Conservation (phyloP, 1,140 invertebrate species). For the Stratiolaelaps scimitus region DNA sequence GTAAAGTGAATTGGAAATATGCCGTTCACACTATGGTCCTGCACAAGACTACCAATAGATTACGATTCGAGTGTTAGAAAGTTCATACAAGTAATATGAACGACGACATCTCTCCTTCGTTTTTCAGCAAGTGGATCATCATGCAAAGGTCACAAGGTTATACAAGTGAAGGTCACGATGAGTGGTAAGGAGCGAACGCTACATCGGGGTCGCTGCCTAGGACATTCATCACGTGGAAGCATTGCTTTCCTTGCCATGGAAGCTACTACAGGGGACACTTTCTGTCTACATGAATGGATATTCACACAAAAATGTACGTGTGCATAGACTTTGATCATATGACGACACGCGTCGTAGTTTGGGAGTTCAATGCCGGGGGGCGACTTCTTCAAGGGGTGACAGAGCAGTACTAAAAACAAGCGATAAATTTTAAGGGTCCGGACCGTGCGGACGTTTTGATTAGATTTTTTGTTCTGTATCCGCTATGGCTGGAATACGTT, state of each 20-base stretch:
- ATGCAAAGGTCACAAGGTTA: constrained; percentile 30
- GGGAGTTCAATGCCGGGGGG: constrained; percentile 45
- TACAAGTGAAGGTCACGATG: constrained; percentile 29
- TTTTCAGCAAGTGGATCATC: constrained; percentile 23
- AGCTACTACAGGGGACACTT: constrained; percentile 51
- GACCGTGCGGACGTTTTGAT: constrained; percentile 39
- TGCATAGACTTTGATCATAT: constrained; percentile 36
- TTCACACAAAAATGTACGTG: constrained; percentile 43
- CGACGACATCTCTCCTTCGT: no score
- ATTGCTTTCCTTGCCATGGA: constrained; percentile 58
- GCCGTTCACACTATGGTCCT: no score
- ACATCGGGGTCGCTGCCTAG: constrained; percentile 38
- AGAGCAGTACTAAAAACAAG: no score
- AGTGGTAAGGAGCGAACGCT: constrained; percentile 30
- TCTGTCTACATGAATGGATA: constrained; percentile 58
- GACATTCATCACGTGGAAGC: constrained; percentile 53
- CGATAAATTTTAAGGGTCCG: no score
- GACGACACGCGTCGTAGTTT: constrained; percentile 42
- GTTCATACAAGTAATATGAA: no score
- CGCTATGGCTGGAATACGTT: constrained; percentile 29
- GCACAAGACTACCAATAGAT: no score
- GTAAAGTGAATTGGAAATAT: no score
- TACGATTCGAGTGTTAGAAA: no score
- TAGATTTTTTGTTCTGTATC: constrained; percentile 26
- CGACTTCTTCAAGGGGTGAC: no score